These are phyloP conservation scores for Lichenostomus cassidix DNA, from an alignment of 2,113 vertebrate genomes.

Conservation along the genomic window DNA sequence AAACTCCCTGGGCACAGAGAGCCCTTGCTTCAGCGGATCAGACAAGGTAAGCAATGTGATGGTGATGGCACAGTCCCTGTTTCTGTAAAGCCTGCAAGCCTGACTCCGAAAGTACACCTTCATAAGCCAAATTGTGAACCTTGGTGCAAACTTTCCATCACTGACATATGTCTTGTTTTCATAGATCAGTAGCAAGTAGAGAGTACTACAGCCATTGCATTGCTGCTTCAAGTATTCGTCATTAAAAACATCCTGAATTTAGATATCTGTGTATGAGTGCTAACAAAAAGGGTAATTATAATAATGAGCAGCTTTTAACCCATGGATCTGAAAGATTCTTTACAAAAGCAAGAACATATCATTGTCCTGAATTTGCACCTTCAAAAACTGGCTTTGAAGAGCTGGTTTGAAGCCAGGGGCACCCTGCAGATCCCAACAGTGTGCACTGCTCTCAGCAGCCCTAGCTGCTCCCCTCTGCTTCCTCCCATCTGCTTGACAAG, in stretches of 20 bases:
- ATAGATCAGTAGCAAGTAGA: background rate
- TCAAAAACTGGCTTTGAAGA: background rate
- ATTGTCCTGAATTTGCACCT: background rate
- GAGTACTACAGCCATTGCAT: background rate
- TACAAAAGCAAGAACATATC: background rate
- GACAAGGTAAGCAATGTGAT: background rate
- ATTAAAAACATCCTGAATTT: background rate
- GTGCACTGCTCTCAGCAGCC: background rate
- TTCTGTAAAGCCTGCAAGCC: background rate
- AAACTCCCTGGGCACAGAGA: background rate
- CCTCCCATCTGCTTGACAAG: background rate
- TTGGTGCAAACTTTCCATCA: slow-evolving; percentile 6
- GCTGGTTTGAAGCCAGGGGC: background rate
- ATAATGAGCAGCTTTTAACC: background rate
- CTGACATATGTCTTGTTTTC: background rate
- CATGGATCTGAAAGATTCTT: background rate
- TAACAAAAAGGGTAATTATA: background rate
- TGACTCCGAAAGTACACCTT: background rate
- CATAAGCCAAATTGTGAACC: background rate
- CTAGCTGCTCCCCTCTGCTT: background rate
- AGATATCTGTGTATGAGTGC: background rate
- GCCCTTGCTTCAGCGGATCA: background rate
- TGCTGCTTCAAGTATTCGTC: background rate
- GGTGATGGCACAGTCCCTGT: background rate
- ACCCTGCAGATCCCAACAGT: background rate